A percentile compares a stretch with the other conserved stretches of the same genome.
These are phyloP conservation scores for Apistogramma diplotaenia DNA, from an alignment of 2,113 vertebrate genomes.

Conservation along the genomic window DNA sequence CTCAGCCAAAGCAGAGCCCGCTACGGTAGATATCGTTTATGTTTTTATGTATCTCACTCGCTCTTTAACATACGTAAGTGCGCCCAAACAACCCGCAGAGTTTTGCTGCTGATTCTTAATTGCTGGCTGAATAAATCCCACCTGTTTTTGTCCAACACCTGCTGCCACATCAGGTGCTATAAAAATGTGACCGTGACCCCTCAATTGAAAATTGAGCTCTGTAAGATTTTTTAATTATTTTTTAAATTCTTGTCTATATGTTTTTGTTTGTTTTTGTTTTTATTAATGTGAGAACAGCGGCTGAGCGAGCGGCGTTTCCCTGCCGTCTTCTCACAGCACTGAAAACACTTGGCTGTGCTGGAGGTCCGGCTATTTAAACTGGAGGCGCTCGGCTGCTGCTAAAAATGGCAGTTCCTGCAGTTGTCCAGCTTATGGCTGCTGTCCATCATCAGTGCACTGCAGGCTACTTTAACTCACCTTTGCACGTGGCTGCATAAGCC, in stretches of 20 bases:
- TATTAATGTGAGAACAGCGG: background rate
- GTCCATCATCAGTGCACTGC: constrained; percentile 44
- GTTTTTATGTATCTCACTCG: too few species aligned
- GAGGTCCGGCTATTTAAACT: constrained; percentile 17
- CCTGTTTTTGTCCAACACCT: background rate
- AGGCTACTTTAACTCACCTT: background rate
- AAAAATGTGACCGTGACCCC: background rate
- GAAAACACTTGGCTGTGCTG: background rate
- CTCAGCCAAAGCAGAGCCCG: constrained; percentile 41
- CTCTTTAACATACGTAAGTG: too few species aligned
- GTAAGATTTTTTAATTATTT: too few species aligned
- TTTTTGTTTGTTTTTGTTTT: too few species aligned
- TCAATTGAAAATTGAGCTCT: background rate
- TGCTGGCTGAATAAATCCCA: background rate
- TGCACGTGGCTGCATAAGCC: background rate
- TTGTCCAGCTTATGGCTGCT: constrained; percentile 54
- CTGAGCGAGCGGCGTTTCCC: background rate
- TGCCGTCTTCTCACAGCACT: background rate
- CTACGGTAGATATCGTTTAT: constrained; percentile 66
- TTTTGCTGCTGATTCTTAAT: background rate
- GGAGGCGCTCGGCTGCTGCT: constrained; percentile 41
- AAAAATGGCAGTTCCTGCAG: constrained; percentile 61
- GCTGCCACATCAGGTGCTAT: background rate
- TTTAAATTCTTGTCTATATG: background rate
- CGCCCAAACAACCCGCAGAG: background rate